Percentiles rank a stretch among this genome's conserved stretches.
Evolutionary conservation across 1,140 invertebrate species (phyloP).

Genomic region (Drosophila nikananu): DNA sequence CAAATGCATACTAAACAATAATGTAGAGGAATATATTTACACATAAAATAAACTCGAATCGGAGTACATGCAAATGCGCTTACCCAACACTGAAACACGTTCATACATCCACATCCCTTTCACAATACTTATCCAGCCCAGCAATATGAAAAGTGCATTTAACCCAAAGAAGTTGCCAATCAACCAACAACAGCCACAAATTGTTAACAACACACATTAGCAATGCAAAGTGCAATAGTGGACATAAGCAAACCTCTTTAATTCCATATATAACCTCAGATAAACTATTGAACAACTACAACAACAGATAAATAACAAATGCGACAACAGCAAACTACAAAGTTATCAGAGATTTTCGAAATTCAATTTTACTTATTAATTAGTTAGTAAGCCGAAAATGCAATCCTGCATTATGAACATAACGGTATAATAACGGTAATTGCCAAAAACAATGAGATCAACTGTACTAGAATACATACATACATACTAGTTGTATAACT

Average conservation of each 20-base stretch:
- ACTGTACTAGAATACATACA: slow-evolving; percentile 48
- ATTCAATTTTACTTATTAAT: slow-evolving; percentile 76
- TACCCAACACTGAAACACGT: slow-evolving; percentile 40
- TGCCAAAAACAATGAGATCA: slow-evolving; percentile 41
- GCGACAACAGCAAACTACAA: slow-evolving; percentile 13
- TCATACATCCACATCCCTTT: slow-evolving; percentile 20
- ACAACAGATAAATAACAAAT: slow-evolving; percentile 33
- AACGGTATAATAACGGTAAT: slow-evolving; percentile 34
- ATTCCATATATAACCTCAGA: slow-evolving; percentile 45
- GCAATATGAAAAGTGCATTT: slow-evolving; percentile 78
- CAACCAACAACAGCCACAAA: slow-evolving; percentile 27
- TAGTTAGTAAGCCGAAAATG: slow-evolving; percentile 69
- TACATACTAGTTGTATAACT: slow-evolving; percentile 46
- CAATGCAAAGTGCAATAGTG: slow-evolving; percentile 45
- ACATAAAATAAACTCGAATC: slow-evolving; percentile 39
- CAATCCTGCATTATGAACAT: slow-evolving; percentile 43
- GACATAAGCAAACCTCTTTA: slow-evolving; percentile 35
- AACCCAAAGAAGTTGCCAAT: slow-evolving; percentile 78
- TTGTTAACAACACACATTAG: slow-evolving; percentile 28
- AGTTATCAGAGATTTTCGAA: slow-evolving; percentile 62
- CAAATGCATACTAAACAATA: slow-evolving; percentile 71
- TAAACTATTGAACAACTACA: slow-evolving; percentile 24
- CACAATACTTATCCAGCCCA: slow-evolving; percentile 35
- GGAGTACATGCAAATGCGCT: slow-evolving; percentile 42
- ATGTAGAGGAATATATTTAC: slow-evolving; percentile 78